Base-by-base conservation (phyloP, 2,888 invertebrate species). In the Platypus cylindrus region DNA sequence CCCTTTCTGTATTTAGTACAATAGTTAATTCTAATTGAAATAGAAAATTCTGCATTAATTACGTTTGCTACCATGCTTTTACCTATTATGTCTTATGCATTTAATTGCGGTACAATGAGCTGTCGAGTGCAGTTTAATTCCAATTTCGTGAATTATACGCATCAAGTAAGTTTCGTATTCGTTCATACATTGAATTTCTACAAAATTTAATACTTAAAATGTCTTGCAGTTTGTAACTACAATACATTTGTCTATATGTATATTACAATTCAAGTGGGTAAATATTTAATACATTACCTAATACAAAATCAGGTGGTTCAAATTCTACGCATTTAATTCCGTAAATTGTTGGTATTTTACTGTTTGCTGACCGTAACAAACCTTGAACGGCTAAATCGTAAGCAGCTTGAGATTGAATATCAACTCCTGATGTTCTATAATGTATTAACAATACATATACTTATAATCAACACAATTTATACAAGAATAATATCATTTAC, bases 321-420 rank as follows among this genome's bases (percentile, higher is more conserved):
- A 86, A 93, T 41, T 83, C 66, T 2, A 85, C 71, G 60, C 91
- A 81, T 58, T 81, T 85, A 17, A 95, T 73, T 16, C 82, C 78
- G 60, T 94, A 95, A 15, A 95, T 53, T 17, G 94, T 64, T 0
- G 91, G 84, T 15, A 78, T 64, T 38, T 77, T 75, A 22, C 65
- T 69, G 36, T 71, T 61, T 0, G 66, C 64, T 0, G 95, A 91
- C 37, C 91, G 66, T 3, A 94, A 70, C 0, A 79, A 67, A 1
- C 97, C 95, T 57, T 78, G 65, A 1, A 74, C 66, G 5, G 93
- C 93, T 37, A 95, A 53, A 37, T 95, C 87, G 60, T 87, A 97
- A 7, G 90, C 90, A 26, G 79, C 73, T 60, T 95, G 86, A 24
- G 86, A 86, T 50, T 86, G 77, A 41, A 84, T 67, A 55, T 86